Evolutionary conservation across 1,140 invertebrate genomes (phyloP).

Genomic region (Diabrotica virgifera): DNA sequence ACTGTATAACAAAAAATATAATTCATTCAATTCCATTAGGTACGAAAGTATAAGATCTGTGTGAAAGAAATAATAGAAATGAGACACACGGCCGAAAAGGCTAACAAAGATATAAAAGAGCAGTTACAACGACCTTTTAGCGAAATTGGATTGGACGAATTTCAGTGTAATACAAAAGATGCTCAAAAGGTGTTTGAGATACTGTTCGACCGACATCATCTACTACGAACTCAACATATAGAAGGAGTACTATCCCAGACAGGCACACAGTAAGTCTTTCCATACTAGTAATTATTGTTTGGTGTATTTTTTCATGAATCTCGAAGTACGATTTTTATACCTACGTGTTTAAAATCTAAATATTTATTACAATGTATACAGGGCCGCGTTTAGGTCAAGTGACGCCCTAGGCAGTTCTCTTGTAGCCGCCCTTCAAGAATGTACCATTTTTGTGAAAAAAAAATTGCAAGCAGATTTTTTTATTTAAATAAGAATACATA

Average conservation of each 20-base stretch:
- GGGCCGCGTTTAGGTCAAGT: too few species aligned
- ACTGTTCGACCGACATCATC: slow-evolving; percentile 34
- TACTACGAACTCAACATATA: slow-evolving; percentile 26
- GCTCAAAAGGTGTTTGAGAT: slow-evolving; percentile 23
- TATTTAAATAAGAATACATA: too few species aligned
- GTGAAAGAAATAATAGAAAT: slow-evolving; percentile 13
- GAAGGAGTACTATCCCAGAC: slow-evolving; percentile 27
- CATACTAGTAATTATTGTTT: background rate
- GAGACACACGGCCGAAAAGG: background rate
- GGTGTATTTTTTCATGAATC: background rate
- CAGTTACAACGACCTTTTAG: background rate
- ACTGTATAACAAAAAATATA: too few species aligned
- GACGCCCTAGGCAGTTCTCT: too few species aligned
- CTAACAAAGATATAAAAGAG: slow-evolving; percentile 7
- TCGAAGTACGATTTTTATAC: background rate
- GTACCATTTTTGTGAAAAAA: too few species aligned
- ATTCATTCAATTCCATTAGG: background rate
- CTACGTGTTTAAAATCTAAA: too few species aligned
- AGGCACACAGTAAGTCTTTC: slow-evolving; percentile 16
- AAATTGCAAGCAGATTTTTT: too few species aligned
- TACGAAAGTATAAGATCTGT: slow-evolving; percentile 1
- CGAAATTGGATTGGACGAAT: slow-evolving; percentile 5
- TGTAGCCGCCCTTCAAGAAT: too few species aligned
- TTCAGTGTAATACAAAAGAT: background rate
- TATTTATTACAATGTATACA: too few species aligned